Percentiles rank a stretch among this genome's conserved stretches.
phyloP scores from a whole-genome alignment of 2,113 vertebrate species.

The Chionodraco myersi region DNA sequence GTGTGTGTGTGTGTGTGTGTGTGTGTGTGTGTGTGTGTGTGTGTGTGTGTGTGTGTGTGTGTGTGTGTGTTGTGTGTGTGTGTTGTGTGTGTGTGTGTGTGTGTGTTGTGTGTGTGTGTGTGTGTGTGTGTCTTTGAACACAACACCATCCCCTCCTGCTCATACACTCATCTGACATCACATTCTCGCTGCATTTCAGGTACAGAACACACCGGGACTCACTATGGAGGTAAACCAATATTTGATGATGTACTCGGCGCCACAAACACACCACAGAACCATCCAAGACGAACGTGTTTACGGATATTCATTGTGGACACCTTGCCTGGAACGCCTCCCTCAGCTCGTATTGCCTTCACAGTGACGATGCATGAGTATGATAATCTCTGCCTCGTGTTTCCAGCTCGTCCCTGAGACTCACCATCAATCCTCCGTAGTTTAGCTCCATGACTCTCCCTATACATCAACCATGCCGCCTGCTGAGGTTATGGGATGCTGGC shows the following conservation, averaged over 20 bases:
- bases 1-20: no score
- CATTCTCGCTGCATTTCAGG: constrained; percentile 5
- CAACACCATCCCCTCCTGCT: constrained; percentile 14
- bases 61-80: no score
- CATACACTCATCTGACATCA: background rate
- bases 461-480: constrained; percentile 40
- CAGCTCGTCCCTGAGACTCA: constrained; percentile 25
- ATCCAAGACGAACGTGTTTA: constrained; percentile 11
- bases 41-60: no score
- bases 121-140: constrained; percentile 52
- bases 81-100: no score
- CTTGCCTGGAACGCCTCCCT: constrained; percentile 24
- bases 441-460: constrained; percentile 19
- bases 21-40: no score
- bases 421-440: constrained; percentile 43
- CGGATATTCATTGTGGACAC: constrained; percentile 5
- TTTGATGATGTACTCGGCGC: constrained; percentile 10
- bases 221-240: constrained; percentile 11
- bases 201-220: background rate
- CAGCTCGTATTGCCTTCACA: constrained; percentile 16
- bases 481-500: background rate
- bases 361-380: constrained; percentile 9
- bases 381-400: constrained; percentile 35
- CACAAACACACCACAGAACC: background rate
- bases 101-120: no score